These are phyloP conservation scores for Myopa tessellatipennis DNA, from an alignment of 2,888 invertebrate species.

Conservation along the genomic window DNA sequence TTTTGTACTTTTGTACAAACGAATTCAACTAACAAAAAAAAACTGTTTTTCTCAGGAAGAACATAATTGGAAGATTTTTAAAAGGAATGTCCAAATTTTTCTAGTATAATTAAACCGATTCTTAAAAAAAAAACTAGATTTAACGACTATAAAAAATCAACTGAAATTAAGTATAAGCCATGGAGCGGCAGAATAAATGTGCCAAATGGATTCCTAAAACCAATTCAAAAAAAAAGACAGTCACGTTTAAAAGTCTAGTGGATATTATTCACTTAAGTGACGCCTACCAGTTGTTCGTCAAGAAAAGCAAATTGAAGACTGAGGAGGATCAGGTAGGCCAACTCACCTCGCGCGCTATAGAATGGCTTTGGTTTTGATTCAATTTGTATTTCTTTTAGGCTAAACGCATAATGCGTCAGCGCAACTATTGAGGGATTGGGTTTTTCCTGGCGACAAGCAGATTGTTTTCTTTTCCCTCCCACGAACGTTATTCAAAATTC, in stretches of 20 bases:
- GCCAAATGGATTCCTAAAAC: slow-evolving; percentile 12
- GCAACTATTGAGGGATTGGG: slow-evolving; percentile 40
- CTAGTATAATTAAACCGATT: neutral
- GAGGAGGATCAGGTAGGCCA: slow-evolving; percentile 48
- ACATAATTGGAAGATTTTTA: slow-evolving; percentile 7
- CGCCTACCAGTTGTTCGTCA: slow-evolving; percentile 45
- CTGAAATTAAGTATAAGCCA: neutral
- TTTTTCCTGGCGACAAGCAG: neutral
- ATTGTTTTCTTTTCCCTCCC: neutral
- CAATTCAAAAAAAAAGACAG: slow-evolving; percentile 37
- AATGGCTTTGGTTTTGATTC: neutral
- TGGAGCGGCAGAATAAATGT: slow-evolving; percentile 28
- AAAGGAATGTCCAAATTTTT: slow-evolving; percentile 32
- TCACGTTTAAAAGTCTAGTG: slow-evolving; percentile 44
- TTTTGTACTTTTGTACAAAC: neutral
- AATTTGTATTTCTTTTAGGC: slow-evolving; percentile 23
- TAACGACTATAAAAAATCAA: slow-evolving; percentile 13
- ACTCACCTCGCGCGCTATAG: neutral
- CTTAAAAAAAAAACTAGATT: neutral
- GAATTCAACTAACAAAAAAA: slow-evolving; percentile 8
- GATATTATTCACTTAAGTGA: slow-evolving; percentile 46
- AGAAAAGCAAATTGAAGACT: slow-evolving; percentile 43
- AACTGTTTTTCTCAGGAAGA: neutral
- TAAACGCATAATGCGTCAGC: slow-evolving; percentile 42
- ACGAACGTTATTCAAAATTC: neutral